Conservation (phyloP, 2,888 invertebrate genomes). For the Pammene aurita region DNA sequence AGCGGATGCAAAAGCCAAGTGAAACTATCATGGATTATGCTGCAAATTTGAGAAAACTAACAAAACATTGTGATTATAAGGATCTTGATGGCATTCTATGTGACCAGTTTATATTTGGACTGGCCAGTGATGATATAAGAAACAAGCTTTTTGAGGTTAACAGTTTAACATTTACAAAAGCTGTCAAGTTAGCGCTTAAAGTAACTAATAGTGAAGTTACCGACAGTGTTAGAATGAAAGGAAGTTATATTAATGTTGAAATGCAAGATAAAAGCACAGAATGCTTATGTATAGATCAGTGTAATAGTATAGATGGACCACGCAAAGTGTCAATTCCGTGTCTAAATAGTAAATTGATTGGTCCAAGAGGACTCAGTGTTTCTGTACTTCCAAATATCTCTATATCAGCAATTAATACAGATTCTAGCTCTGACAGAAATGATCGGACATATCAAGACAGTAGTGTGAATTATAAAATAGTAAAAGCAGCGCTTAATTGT, state of each 20-base stretch:
- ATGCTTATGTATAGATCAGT: slow-evolving; percentile 13
- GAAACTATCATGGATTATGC: slow-evolving; percentile 33
- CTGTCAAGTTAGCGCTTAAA: slow-evolving; percentile 19
- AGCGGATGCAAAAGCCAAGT: slow-evolving; percentile 11
- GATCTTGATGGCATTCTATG: slow-evolving; percentile 21
- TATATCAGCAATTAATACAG: background rate
- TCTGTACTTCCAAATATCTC: slow-evolving; percentile 20
- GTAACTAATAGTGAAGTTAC: background rate
- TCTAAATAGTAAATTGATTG: background rate
- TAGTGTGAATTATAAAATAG: slow-evolving; percentile 1
- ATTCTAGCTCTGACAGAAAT: background rate
- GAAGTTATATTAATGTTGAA: background rate
- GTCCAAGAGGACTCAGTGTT: slow-evolving; percentile 1
- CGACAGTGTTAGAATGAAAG: background rate
- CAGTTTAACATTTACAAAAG: slow-evolving; percentile 2
- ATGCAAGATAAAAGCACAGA: background rate
- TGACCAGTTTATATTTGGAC: slow-evolving; percentile 34
- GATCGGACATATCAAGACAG: background rate
- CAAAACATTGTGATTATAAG: slow-evolving; percentile 15
- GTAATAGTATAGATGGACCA: background rate
- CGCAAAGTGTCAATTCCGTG: background rate
- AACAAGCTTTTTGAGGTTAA: background rate
- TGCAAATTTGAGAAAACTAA: slow-evolving; percentile 19
- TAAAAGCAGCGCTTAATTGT: slow-evolving; percentile 19
- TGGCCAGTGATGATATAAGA: slow-evolving; percentile 2